Evolutionary conservation across 2,888 invertebrate genomes (phyloP).

Genomic region (Netelia fuscicornis): DNA sequence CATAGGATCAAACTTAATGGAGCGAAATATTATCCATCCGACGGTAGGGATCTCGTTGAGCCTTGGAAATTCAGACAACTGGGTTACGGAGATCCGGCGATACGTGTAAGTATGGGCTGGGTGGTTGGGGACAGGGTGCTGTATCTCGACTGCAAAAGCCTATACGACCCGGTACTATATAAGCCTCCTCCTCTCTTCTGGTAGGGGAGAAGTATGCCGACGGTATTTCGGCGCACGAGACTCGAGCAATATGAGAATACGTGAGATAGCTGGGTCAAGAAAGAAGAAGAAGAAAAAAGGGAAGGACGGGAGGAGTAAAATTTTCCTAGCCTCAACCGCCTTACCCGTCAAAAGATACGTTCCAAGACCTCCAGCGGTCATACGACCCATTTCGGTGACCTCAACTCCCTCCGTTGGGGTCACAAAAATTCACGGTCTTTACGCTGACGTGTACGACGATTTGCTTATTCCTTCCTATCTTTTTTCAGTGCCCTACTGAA

Average conservation of each 20-base stretch:
- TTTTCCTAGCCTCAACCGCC: neutral
- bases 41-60: conserved; percentile 34
- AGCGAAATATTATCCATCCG: conserved; percentile 59
- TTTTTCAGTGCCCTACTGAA: neutral
- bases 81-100: conserved; percentile 62
- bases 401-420: neutral
- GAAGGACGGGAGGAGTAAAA: neutral
- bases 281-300: conserved; percentile 33
- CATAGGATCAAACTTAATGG: conserved; percentile 49
- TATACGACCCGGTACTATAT: conserved; percentile 16
- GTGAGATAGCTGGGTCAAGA: conserved; percentile 65
- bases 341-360: neutral
- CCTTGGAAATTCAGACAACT: conserved; percentile 62
- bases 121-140: conserved; percentile 1
- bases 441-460: neutral
- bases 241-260: conserved; percentile 68
- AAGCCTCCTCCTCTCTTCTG: conserved; percentile 21
- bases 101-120: conserved; percentile 54
- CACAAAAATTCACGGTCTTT: conserved; percentile 10
- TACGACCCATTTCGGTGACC: neutral
- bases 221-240: conserved; percentile 59
- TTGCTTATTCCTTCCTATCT: neutral
- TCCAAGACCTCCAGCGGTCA: neutral
- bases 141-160: conserved; percentile 52
- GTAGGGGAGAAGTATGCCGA: conserved; percentile 55